These are phyloP conservation scores for Atherinosoma microstoma DNA, from an alignment of 2,797 vertebrate species.

Conservation along the genomic window DNA sequence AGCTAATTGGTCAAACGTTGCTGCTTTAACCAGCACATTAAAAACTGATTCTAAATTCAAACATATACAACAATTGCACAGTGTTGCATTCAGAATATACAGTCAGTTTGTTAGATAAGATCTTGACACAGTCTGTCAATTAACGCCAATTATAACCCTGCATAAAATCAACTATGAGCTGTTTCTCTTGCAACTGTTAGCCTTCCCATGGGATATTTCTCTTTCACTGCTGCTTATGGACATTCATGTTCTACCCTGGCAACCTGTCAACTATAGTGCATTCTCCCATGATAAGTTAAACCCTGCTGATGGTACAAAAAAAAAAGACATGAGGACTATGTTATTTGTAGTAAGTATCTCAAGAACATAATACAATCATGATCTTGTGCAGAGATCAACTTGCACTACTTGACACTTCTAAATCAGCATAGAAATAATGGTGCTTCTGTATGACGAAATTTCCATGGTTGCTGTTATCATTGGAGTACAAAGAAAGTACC, in stretches of 20 bases:
- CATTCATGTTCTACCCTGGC: not conserved
- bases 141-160: too few species aligned
- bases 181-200: not conserved
- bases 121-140: too few species aligned
- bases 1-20: too few species aligned
- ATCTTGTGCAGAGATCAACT: conserved; percentile 2
- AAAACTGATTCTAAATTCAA: too few species aligned
- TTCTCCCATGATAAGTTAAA: not conserved
- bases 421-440: not conserved
- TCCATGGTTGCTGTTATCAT: not conserved
- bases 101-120: too few species aligned
- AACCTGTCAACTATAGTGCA: not conserved
- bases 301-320: not conserved
- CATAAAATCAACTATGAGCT: too few species aligned
- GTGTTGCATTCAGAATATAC: not conserved
- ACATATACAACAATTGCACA: not conserved
- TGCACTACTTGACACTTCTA: not conserved
- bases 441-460: not conserved
- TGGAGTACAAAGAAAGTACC: not conserved
- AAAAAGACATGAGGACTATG: not conserved
- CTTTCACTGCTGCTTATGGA: not conserved
- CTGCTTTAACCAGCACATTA: too few species aligned
- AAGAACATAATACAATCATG: not conserved
- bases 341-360: conserved; percentile 9
- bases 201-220: not conserved